Evolutionary conservation across 2,113 vertebrate genomes (phyloP).

Genomic region (Taurulus bubalis): DNA sequence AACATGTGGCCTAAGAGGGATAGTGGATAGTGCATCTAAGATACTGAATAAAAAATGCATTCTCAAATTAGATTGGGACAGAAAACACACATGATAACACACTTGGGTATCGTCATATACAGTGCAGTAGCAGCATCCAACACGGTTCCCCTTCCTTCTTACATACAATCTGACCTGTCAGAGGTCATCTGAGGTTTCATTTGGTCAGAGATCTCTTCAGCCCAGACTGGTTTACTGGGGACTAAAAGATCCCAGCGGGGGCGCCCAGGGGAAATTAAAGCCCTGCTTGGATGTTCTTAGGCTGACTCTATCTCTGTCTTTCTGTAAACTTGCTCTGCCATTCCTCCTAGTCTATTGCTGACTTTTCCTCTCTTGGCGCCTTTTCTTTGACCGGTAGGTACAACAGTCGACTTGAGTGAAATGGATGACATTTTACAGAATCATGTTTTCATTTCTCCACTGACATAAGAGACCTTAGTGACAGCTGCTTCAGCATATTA

Average conservation of each 20-base stretch:
- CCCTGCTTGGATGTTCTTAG: constrained; percentile 39
- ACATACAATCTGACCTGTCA: constrained; percentile 25
- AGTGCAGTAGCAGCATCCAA: neutral
- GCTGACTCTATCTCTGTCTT: constrained; percentile 28
- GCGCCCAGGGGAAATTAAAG: constrained; percentile 64
- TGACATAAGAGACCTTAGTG: neutral
- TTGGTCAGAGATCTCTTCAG: constrained; percentile 38
- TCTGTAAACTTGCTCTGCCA: neutral
- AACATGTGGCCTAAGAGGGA: neutral
- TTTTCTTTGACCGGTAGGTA: constrained; percentile 11
- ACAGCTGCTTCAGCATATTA: neutral
- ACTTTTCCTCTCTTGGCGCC: neutral
- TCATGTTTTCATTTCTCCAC: neutral
- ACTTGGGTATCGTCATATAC: neutral
- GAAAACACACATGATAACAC: neutral
- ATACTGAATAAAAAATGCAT: neutral
- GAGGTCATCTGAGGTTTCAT: constrained; percentile 41
- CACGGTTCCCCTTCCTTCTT: neutral
- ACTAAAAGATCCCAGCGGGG: constrained; percentile 34
- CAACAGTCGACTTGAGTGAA: neutral
- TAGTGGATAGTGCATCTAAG: no score
- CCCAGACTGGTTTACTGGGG: constrained; percentile 11
- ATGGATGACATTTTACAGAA: constrained; percentile 15
- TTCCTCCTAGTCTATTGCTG: neutral
- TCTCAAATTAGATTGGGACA: neutral